Percentiles rank a stretch among this genome's conserved stretches.
These are phyloP conservation scores for Semnornis frantzii DNA, from an alignment of 2,113 vertebrate genomes.

Conservation along the genomic window DNA sequence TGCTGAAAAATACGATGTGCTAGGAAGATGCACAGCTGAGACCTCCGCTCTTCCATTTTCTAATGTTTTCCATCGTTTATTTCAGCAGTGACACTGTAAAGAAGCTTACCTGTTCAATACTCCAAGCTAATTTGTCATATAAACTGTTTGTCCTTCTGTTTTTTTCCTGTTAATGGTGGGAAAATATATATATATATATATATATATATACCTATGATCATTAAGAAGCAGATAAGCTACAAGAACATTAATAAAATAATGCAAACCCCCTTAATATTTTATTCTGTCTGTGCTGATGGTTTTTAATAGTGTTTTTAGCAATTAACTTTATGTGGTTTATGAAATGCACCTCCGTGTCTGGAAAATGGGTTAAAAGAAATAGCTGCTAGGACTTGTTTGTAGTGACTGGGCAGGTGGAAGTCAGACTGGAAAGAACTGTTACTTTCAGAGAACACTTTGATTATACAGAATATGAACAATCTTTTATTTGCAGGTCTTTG, in stretches of 20 bases:
- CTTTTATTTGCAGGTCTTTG: neutral
- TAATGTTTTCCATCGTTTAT: neutral
- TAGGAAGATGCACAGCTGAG: accelerated
- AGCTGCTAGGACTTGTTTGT: accelerated
- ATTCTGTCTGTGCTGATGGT: accelerated
- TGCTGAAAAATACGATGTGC: accelerated
- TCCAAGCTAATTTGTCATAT: neutral
- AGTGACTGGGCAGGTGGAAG: neutral
- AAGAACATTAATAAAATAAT: neutral
- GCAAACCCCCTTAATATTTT: neutral
- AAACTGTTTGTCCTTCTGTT: neutral
- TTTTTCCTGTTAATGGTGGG: neutral
- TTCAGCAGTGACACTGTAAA: neutral
- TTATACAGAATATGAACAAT: neutral
- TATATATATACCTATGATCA: accelerated
- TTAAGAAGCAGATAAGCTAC: neutral
- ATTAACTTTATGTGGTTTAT: neutral
- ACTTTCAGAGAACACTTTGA: neutral
- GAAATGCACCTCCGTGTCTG: neutral
- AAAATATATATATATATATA: neutral
- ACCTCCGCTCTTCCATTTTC: neutral
- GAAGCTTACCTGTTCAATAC: neutral
- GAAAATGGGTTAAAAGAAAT: neutral
- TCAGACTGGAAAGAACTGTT: neutral
- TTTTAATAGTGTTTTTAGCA: neutral